Base-by-base conservation (phyloP, 2,113 vertebrate species). In the Serilophus lunatus region DNA sequence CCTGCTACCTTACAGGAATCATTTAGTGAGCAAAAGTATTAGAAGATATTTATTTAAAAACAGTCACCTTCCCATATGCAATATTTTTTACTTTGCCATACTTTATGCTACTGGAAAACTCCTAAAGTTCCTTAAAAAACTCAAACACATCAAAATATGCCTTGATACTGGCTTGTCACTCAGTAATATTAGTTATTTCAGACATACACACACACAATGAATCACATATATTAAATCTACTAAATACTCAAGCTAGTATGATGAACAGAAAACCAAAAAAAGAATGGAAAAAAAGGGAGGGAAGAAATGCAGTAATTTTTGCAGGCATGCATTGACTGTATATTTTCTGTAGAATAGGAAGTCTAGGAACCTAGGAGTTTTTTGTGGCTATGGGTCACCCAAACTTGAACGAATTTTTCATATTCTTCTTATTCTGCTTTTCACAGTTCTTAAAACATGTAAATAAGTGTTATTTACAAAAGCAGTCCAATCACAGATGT, bases 381-480 rank as follows among this genome's bases (percentile, higher is more conserved):
- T 45, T 60, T 13, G 12, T 71, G 29, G 14, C 56, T 70, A 15
- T n/a, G 17, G 68, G 72, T 81, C 57, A 82, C 59, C 44, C 66
- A 64, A 74, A 64, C 64, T 53, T 75, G 65, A 96, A 44, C 28
- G n/a, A 68, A 11, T 33, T 86, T 95, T 94, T 78, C 35, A 33
- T 92, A 42, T 92, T 83, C 60, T 86, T 12, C 1, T 36, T 33
- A 91, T 78, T 74, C 54, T 50, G 13, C 38, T 94, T 95, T 81
- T 64, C 36, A 57, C 15, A 10, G 49, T 49, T 94, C 71, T 68
- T 68, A 78, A 88, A 88, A 88, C 33, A n/a, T 40, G 45, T 78
- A 92, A 97, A 64, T 44, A 47, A 64, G 36, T 31, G 49, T 72
- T 94, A 78, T 92, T 90, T 93, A 86, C 65, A 90, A 93, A 94